Conservation (phyloP, 2,113 vertebrate species). For the Numida meleagris region DNA sequence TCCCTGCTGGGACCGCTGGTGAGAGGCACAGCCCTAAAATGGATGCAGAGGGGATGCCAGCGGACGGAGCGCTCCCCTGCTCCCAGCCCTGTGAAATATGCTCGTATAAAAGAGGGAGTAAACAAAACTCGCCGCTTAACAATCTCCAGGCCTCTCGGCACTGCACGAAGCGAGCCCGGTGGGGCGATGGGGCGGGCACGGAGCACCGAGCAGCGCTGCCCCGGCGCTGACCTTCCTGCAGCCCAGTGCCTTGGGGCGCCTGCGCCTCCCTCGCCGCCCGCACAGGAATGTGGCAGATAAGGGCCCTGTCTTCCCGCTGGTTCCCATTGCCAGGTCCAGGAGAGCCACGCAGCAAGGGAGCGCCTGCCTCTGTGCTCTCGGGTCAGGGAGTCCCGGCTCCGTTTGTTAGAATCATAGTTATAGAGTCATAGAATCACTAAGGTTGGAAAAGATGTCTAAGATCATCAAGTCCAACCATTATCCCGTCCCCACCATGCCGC, state of each 20-base stretch:
- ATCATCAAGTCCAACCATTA: no score
- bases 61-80: not conserved
- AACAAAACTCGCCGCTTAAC: constrained; percentile 53
- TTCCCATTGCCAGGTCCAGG: not conserved
- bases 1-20: not conserved
- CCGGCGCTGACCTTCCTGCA: constrained; percentile 45
- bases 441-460: no score
- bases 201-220: constrained; percentile 57
- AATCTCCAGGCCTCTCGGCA: constrained; percentile 22
- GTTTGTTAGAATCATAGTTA: no score
- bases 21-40: constrained; percentile 14
- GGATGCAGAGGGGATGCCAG: constrained; percentile 36
- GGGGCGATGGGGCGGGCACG: constrained; percentile 54
- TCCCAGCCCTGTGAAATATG: constrained; percentile 41
- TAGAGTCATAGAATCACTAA: no score
- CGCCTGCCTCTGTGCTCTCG: no score
- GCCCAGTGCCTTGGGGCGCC: constrained; percentile 48
- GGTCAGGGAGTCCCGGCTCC: no score
- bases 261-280: not conserved
- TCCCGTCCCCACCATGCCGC: no score
- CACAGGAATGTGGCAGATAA: not conserved
- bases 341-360: no score
- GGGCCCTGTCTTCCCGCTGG: not conserved
- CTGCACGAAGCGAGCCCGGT: not conserved
- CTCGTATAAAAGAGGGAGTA: constrained; percentile 46